Base-by-base conservation (phyloP, 2,797 vertebrate species). In the Crypturellus tataupa region DNA sequence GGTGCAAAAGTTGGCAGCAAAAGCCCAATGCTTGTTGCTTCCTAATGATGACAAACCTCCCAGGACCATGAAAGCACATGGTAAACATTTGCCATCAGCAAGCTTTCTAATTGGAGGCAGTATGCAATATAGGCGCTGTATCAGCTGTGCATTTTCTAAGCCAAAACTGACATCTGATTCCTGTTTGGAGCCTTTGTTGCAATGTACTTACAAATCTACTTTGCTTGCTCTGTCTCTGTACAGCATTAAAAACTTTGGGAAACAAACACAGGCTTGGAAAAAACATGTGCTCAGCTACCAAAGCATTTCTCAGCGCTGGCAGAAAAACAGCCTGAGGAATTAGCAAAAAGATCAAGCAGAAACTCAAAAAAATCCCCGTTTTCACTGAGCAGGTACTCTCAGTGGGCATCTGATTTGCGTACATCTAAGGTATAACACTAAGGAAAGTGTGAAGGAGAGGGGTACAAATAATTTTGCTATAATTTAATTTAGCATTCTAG, bases 81-180 rank as follows among this genome's bases (percentile, higher is more conserved):
- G 42, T 31, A 89, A 92, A 71, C 42, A 67, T 69, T 62, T 89
- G 80, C 46, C 58, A 56, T 51, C 84, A 90, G 33, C 76, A 44
- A 68, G 55, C 13, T 68, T 87, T 93, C 75, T 94, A 92, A 88
- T 24, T 65, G 33, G 39, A 67, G 37, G 46, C 55, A 89, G 35
- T 65, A 46, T 35, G 72, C 75, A 71, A 60, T 10, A 87, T 3
- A 86, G 67, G 56, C 1, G 0, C n/a, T 42, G 37, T 90, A 91
- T 67, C 88, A 96, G 77, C 80, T 80, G 49, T 25, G n/a, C 23
- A 10, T 3, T 46, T 67, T 83, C 1, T 7, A 83, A 83, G 88
- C 90, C 85, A 95, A 85, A 1, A 5, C 40, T 68, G 85, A 96
- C 91, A 94, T 94, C 77, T 87, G 93, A 94, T 93, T 94, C 79